A percentile compares a stretch with the other conserved stretches of the same genome.
These are phyloP conservation scores for Caradrina clavipalpis DNA, from an alignment of 2,888 invertebrate genomes.

Conservation along the genomic window DNA sequence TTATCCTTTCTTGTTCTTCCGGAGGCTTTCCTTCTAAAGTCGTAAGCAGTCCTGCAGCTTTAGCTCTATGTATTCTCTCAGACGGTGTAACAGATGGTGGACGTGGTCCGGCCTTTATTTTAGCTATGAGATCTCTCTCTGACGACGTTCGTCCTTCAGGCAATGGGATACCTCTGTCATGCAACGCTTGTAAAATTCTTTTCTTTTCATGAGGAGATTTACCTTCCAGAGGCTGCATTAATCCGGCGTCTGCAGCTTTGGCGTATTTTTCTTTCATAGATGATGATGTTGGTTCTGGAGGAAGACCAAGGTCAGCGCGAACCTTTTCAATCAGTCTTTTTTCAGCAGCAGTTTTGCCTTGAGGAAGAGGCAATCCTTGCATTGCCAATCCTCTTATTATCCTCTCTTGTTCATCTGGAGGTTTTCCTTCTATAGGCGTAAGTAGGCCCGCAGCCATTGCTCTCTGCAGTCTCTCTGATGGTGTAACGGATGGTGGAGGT, in stretches of 20 bases:
- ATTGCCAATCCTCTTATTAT: slow-evolving; percentile 58
- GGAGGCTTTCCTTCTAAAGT: too few species aligned
- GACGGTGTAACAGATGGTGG: too few species aligned
- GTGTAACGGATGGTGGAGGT: background rate
- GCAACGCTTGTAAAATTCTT: slow-evolving; percentile 46
- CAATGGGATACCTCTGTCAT: slow-evolving; percentile 51
- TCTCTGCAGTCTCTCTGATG: too few species aligned
- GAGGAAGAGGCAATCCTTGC: slow-evolving; percentile 62
- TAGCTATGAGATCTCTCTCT: slow-evolving; percentile 54
- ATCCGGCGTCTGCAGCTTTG: slow-evolving; percentile 41
- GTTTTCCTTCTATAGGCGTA: slow-evolving; percentile 66
- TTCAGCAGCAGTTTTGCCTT: slow-evolving; percentile 67
- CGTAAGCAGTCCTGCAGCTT: too few species aligned
- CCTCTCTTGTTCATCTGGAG: slow-evolving; percentile 64
- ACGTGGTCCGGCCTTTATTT: slow-evolving; percentile 64
- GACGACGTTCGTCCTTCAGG: slow-evolving; percentile 63
- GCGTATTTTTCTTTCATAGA: slow-evolving; percentile 49
- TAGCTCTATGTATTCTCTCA: too few species aligned
- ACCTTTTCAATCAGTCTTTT: slow-evolving; percentile 66
- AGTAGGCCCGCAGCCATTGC: too few species aligned
- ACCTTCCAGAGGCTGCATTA: slow-evolving; percentile 63
- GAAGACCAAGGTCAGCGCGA: slow-evolving; percentile 64
- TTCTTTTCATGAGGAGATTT: slow-evolving; percentile 41
- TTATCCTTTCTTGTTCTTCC: too few species aligned
- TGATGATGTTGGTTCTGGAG: slow-evolving; percentile 51